Evolutionary conservation across 2,113 vertebrate genomes (phyloP).

Genomic region (Forbesichthys agassizii): DNA sequence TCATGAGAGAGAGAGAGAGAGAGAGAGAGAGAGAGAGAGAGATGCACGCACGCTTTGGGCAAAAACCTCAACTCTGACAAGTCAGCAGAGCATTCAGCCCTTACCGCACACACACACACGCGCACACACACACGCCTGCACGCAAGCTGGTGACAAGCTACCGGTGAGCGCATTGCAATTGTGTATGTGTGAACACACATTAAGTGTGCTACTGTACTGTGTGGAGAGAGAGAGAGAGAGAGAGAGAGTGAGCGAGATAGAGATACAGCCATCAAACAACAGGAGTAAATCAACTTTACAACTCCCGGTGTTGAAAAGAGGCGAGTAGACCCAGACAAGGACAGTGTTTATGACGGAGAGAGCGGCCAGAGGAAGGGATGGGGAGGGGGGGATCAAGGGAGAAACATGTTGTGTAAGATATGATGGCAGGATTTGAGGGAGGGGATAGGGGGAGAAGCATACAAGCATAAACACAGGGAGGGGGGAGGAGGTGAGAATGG

Average conservation of each 20-base stretch:
- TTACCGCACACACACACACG: neutral
- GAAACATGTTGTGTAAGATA: neutral
- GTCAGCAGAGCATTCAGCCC: conserved; percentile 57
- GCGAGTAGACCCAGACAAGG: conserved; percentile 36
- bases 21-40: conserved; percentile 30
- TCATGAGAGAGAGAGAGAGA: conserved; percentile 19
- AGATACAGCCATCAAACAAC: conserved; percentile 5
- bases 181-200: neutral
- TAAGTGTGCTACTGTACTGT: neutral
- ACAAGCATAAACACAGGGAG: neutral
- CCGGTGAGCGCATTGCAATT: neutral
- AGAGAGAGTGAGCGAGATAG: neutral
- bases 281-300: conserved; percentile 58
- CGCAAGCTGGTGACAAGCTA: neutral
- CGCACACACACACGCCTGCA: neutral
- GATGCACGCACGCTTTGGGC: conserved; percentile 27
- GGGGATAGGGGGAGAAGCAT: neutral
- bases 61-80: conserved; percentile 58
- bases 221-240: neutral
- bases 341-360: conserved; percentile 39
- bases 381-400: neutral
- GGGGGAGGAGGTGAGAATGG: no score
- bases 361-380: neutral
- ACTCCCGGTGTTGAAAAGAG: conserved; percentile 38
- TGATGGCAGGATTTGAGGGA: neutral